These are phyloP conservation scores for Sphaerophoria taeniata DNA, from an alignment of 2,888 invertebrate genomes.

Conservation along the genomic window DNA sequence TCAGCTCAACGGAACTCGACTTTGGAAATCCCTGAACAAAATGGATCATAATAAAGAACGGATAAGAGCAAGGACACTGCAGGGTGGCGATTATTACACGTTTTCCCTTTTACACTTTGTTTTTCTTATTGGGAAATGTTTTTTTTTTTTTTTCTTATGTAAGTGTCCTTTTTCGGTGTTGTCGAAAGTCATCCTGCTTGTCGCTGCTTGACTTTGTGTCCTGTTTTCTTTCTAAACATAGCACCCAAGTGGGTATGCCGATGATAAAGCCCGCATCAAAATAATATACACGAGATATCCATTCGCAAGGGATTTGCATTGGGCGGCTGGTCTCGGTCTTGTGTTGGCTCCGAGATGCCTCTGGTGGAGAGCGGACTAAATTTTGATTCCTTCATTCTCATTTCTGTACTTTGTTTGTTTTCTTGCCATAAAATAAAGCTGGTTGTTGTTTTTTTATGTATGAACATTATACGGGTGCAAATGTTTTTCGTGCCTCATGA, in stretches of 20 bases:
- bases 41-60: slow-evolving; percentile 72
- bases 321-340: slow-evolving; percentile 30
- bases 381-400: slow-evolving; percentile 33
- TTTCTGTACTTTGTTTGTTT: slow-evolving; percentile 4
- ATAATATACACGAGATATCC: slow-evolving; percentile 72
- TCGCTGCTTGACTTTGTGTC: slow-evolving; percentile 22
- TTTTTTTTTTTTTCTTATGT: slow-evolving; percentile 9
- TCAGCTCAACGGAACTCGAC: slow-evolving; percentile 1
- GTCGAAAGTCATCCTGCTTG: too few species aligned
- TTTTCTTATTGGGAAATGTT: slow-evolving; percentile 36
- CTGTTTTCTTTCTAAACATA: slow-evolving; percentile 44
- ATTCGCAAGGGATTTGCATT: slow-evolving; percentile 67
- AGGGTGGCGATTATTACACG: slow-evolving; percentile 69
- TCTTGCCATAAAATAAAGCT: slow-evolving; percentile 18
- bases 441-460: slow-evolving; percentile 25
- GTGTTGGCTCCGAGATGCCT: slow-evolving; percentile 29
- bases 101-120: slow-evolving; percentile 52
- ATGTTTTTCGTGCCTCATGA: slow-evolving; percentile 68
- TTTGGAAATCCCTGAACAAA: slow-evolving; percentile 68
- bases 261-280: slow-evolving; percentile 64
- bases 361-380: slow-evolving; percentile 38
- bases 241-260: slow-evolving; percentile 49
- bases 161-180: not conserved
- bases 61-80: slow-evolving; percentile 72
- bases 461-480: slow-evolving; percentile 52